Conservation (phyloP, 2,888 invertebrate species). For the Amphipoea oculea region DNA sequence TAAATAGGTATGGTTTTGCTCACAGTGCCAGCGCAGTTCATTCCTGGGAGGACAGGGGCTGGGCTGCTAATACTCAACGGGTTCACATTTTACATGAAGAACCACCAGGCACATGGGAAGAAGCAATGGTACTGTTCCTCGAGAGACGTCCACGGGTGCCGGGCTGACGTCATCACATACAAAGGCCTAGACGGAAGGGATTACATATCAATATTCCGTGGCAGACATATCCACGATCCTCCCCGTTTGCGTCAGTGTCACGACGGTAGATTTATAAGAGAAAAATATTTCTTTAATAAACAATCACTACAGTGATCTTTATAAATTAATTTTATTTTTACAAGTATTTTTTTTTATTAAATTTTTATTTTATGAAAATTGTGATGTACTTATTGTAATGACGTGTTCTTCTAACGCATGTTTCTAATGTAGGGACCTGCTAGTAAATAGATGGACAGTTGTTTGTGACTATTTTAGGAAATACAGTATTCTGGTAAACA, state of each 20-base stretch:
- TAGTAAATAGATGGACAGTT: slow-evolving; percentile 77
- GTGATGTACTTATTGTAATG: slow-evolving; percentile 80
- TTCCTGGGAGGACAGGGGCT: slow-evolving; percentile 86
- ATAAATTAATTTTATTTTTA: slow-evolving; percentile 63
- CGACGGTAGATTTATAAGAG: slow-evolving; percentile 87
- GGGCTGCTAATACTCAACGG: slow-evolving; percentile 86
- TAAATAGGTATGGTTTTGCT: slow-evolving; percentile 74
- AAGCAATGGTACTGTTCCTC: slow-evolving; percentile 89
- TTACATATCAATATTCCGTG: slow-evolving; percentile 87
- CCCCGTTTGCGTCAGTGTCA: slow-evolving; percentile 86
- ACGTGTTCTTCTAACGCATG: slow-evolving; percentile 79
- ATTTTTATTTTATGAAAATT: slow-evolving; percentile 69
- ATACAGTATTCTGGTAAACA: slow-evolving; percentile 85
- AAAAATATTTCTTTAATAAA: slow-evolving; percentile 78
- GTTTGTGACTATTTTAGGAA: slow-evolving; percentile 83
- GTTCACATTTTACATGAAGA: slow-evolving; percentile 89
- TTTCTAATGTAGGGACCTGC: slow-evolving; percentile 87
- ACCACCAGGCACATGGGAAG: slow-evolving; percentile 88
- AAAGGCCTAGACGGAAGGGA: slow-evolving; percentile 85
- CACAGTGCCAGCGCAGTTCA: slow-evolving; percentile 88
- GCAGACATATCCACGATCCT: slow-evolving; percentile 85
- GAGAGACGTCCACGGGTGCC: slow-evolving; percentile 85
- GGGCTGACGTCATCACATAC: slow-evolving; percentile 88
- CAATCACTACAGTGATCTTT: slow-evolving; percentile 73
- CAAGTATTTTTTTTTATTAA: slow-evolving; percentile 63